phyloP scores from a whole-genome alignment of 2,797 vertebrate species.

The Gephyroberyx darwinii region DNA sequence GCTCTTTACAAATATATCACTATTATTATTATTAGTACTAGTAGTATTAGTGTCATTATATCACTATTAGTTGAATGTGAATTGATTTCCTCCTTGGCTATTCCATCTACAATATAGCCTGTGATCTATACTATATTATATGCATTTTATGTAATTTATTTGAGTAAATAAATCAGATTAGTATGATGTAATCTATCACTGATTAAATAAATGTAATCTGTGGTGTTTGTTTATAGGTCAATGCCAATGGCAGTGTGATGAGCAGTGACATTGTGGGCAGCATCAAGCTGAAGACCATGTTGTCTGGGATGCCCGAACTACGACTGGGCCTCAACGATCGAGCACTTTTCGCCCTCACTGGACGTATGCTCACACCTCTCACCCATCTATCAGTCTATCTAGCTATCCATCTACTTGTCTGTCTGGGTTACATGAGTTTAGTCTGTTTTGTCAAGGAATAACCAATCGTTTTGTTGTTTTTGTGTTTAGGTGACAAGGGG shows the following conservation, averaged over 20 bases:
- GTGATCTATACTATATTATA: too few species aligned
- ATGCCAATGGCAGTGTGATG: constrained; percentile 90
- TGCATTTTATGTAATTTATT: neutral
- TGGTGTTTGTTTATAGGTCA: constrained; percentile 81
- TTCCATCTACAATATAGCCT: too few species aligned
- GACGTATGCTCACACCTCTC: constrained; percentile 79
- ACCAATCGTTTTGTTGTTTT: neutral
- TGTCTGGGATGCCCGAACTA: constrained; percentile 95
- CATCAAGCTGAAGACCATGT: constrained; percentile 93
- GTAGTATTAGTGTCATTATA: too few species aligned
- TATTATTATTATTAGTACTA: neutral
- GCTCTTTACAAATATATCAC: neutral
- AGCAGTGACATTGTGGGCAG: constrained; percentile 94
- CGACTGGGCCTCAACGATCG: constrained; percentile 92
- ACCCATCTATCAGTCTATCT: neutral
- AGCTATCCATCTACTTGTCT: neutral
- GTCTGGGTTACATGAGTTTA: neutral
- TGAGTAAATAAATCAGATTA: neutral
- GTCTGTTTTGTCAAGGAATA: neutral
- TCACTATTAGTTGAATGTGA: too few species aligned
- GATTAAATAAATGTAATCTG: neutral
- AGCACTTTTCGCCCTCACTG: constrained; percentile 91
- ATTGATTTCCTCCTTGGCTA: too few species aligned
- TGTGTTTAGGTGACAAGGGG: constrained; percentile 87
- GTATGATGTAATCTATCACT: neutral